Conservation (phyloP, 2,113 vertebrate genomes). For the Hypanus sabinus region DNA sequence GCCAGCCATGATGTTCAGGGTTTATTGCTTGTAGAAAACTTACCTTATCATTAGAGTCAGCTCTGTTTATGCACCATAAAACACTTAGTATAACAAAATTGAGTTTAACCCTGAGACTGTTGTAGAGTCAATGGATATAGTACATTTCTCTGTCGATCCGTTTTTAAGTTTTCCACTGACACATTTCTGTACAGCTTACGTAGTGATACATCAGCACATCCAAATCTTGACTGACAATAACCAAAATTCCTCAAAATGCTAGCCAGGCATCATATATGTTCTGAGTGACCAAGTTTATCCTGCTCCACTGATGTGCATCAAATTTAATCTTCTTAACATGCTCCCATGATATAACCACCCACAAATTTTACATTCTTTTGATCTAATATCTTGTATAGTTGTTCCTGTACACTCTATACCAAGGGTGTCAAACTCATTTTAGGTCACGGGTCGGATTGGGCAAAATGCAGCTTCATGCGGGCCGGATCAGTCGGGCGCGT, state of each 20-base stretch:
- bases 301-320: not conserved
- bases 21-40: not conserved
- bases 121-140: not conserved
- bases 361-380: not conserved
- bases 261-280: not conserved
- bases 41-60: not conserved
- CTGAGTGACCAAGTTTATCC: not conserved
- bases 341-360: not conserved
- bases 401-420: too few species aligned
- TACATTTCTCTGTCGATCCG: not conserved
- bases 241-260: not conserved
- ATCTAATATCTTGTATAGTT: not conserved
- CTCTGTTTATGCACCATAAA: not conserved
- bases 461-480: too few species aligned
- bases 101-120: not conserved
- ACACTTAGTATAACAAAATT: not conserved
- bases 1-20: not conserved
- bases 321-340: not conserved
- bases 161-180: not conserved
- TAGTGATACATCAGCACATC: not conserved
- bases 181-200: not conserved
- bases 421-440: too few species aligned
- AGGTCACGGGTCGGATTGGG: too few species aligned
- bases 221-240: not conserved
- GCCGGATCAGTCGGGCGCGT: too few species aligned